Percentiles rank a stretch among this genome's conserved stretches.
Evolutionary conservation across 2,797 vertebrate species (phyloP).

Genomic region (Betta splendens): DNA sequence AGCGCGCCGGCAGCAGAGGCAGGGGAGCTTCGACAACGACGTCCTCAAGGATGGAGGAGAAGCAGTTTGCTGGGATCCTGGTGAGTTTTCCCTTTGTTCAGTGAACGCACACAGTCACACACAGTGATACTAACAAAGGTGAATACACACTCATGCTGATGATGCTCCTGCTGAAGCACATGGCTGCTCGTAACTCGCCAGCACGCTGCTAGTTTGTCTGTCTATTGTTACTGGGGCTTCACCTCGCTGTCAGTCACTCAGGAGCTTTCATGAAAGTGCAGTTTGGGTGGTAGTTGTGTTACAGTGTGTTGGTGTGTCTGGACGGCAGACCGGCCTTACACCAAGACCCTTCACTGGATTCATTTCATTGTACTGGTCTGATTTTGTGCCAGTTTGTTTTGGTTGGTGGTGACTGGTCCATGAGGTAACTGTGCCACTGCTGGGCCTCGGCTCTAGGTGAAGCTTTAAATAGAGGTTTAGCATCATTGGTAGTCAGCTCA

Average conservation of each 20-base stretch:
- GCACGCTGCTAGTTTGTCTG: not conserved
- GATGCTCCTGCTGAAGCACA: conserved; percentile 42
- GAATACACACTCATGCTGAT: not conserved
- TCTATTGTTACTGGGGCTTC: not conserved
- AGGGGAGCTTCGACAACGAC: conserved; percentile 72
- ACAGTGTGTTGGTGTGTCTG: not conserved
- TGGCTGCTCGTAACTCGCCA: conserved; percentile 3
- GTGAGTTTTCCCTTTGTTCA: conserved; percentile 69
- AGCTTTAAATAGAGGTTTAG: conserved; percentile 58
- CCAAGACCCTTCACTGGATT: no score
- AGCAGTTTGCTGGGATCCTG: conserved; percentile 82
- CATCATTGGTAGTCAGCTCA: conserved; percentile 68
- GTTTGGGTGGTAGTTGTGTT: not conserved
- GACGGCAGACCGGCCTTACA: conserved; percentile 1
- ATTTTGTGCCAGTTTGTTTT: no score
- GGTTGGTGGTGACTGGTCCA: conserved; percentile 31
- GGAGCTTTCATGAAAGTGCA: no score
- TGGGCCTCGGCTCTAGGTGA: conserved; percentile 34
- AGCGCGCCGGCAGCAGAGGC: conserved; percentile 53
- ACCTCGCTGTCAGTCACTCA: not conserved
- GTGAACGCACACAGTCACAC: conserved; percentile 11
- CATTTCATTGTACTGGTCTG: no score
- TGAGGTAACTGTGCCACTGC: conserved; percentile 53
- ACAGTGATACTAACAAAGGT: not conserved
- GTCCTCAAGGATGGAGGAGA: conserved; percentile 82